phyloP scores from a whole-genome alignment of 2,888 invertebrate species.

The Leucophenga montana region DNA sequence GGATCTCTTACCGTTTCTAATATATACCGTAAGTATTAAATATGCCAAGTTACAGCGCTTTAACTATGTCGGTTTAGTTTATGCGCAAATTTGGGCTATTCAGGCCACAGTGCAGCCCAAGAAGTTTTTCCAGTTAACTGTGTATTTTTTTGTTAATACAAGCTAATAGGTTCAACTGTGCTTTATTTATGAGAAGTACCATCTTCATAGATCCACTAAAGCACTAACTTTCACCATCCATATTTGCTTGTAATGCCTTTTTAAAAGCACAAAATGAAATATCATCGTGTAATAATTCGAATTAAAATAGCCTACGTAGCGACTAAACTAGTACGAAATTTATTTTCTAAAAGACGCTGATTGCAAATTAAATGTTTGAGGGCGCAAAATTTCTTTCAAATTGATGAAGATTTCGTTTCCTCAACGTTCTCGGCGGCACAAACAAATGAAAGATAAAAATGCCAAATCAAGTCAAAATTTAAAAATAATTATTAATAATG shows the following conservation, averaged over 20 bases:
- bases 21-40: too few species aligned
- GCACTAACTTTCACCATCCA: too few species aligned
- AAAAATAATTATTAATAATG: constrained; percentile 49
- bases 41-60: too few species aligned
- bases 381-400: not conserved
- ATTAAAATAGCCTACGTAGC: not conserved
- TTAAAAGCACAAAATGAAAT: not conserved
- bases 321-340: constrained; percentile 1
- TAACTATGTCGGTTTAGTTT: too few species aligned
- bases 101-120: too few species aligned
- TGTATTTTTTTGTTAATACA: too few species aligned
- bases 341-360: constrained; percentile 9
- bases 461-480: constrained; percentile 31
- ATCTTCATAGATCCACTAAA: too few species aligned
- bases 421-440: not conserved
- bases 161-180: too few species aligned
- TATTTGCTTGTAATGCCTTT: not conserved
- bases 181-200: too few species aligned
- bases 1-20: too few species aligned
- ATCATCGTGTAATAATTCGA: not conserved
- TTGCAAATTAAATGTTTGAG: constrained; percentile 5
- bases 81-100: too few species aligned
- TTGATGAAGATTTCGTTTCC: not conserved
- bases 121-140: too few species aligned
- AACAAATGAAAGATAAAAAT: constrained; percentile 2